These are phyloP conservation scores for Petrolisthes cinctipes DNA, from an alignment of 2,888 invertebrate genomes.

Conservation along the genomic window DNA sequence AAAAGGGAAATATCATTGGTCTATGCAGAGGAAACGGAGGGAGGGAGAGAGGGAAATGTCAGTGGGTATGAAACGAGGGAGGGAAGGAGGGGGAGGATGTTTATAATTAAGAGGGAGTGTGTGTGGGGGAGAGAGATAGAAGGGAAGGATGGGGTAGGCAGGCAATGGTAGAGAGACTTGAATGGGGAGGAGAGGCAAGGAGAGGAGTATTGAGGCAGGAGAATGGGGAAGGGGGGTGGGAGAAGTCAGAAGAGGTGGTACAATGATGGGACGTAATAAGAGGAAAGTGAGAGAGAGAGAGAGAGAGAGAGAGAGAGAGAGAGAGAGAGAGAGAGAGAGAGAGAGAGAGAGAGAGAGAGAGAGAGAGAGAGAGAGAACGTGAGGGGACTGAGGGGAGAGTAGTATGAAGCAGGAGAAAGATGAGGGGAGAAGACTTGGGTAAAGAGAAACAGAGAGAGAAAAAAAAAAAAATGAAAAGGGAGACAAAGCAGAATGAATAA, in stretches of 20 bases:
- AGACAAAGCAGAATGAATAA: background rate
- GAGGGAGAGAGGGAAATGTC: no score
- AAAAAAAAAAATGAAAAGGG: background rate
- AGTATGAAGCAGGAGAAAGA: background rate
- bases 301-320: background rate
- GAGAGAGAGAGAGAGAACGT: constrained; percentile 9
- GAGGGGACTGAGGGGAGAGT: background rate
- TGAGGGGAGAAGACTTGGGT: background rate
- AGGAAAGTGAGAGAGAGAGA: background rate
- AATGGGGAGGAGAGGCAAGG: background rate
- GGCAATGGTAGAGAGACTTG: no score
- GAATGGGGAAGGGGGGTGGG: background rate
- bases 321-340: background rate
- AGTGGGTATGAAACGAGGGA: no score
- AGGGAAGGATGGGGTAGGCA: no score
- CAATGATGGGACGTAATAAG: background rate
- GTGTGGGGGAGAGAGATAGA: no score
- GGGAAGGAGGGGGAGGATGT: no score
- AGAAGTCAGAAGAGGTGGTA: background rate
- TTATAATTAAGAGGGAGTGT: no score
- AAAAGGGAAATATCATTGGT: no score
- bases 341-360: background rate
- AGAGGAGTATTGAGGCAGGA: background rate
- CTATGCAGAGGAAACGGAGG: no score
- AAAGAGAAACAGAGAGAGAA: background rate